Conservation (phyloP, 2,113 vertebrate species). For the Myotis brandtii region DNA sequence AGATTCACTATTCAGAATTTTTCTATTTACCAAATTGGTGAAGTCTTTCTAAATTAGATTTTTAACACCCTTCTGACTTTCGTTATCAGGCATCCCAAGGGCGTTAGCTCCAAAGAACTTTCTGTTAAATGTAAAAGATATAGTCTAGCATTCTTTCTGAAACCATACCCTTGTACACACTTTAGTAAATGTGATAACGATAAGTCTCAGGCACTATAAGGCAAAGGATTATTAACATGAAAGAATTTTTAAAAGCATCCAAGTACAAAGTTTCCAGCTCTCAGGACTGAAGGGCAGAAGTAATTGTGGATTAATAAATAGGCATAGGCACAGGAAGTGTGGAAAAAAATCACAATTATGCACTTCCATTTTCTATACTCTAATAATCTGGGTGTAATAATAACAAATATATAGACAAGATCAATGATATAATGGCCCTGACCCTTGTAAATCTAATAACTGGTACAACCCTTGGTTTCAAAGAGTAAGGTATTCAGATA, state of each 20-base stretch:
- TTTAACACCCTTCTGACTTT: slow-evolving; percentile 75
- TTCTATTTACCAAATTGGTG: slow-evolving; percentile 77
- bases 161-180: background rate
- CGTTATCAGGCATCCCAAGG: slow-evolving; percentile 68
- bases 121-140: slow-evolving; percentile 61
- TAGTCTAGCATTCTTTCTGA: slow-evolving; percentile 42
- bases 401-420: background rate
- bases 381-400: background rate
- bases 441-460: background rate
- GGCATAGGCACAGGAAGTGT: background rate
- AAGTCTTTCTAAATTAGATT: slow-evolving; percentile 80
- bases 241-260: background rate
- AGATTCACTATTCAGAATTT: slow-evolving; percentile 73
- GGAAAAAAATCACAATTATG: background rate
- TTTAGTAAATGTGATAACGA: slow-evolving; percentile 42
- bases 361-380: background rate
- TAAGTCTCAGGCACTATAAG: slow-evolving; percentile 28
- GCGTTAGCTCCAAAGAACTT: slow-evolving; percentile 50
- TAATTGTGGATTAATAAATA: background rate
- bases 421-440: background rate
- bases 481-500: background rate
- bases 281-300: background rate
- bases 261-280: background rate
- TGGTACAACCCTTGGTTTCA: background rate
- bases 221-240: slow-evolving; percentile 29